Conservation (phyloP, 2,888 invertebrate species). For the Amblyjoppa proteus region DNA sequence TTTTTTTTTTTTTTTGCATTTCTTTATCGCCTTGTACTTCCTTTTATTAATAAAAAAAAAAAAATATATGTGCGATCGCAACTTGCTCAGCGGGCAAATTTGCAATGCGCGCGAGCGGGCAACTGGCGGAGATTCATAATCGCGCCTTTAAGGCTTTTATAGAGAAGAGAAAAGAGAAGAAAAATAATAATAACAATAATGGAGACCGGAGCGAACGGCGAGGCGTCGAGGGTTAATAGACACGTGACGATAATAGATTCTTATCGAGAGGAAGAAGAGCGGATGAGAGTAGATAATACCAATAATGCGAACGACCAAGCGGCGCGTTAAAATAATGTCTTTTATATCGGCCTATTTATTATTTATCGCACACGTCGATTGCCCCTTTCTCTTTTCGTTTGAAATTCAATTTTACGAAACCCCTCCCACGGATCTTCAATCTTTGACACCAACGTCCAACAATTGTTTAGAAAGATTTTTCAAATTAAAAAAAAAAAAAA, state of each 20-base stretch:
- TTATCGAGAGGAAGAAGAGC: constrained; percentile 65
- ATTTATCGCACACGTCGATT: constrained; percentile 25
- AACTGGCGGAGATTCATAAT: constrained; percentile 41
- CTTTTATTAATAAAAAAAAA: constrained; percentile 22
- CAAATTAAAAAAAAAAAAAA: neutral
- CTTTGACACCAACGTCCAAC: neutral
- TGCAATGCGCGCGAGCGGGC: constrained; percentile 25
- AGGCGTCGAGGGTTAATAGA: constrained; percentile 61
- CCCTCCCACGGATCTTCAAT: neutral
- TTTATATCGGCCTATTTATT: constrained; percentile 30
- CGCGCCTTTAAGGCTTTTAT: constrained; percentile 49
- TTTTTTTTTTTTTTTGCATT: neutral
- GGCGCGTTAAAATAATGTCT: constrained; percentile 55
- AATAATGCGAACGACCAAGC: constrained; percentile 59
- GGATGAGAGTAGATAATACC: constrained; percentile 52
- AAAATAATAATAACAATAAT: constrained; percentile 8
- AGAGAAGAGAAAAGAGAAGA: constrained; percentile 17
- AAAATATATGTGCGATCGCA: constrained; percentile 1
- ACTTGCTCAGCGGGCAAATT: constrained; percentile 46
- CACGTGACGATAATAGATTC: constrained; percentile 67
- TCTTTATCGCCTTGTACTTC: neutral
- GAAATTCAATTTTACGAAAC: neutral
- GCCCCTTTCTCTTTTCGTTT: neutral
- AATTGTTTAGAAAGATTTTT: neutral
- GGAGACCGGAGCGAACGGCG: constrained; percentile 19